Evolutionary conservation across 2,113 vertebrate genomes (phyloP).

Genomic region (Paracanthobrama guichenoti): DNA sequence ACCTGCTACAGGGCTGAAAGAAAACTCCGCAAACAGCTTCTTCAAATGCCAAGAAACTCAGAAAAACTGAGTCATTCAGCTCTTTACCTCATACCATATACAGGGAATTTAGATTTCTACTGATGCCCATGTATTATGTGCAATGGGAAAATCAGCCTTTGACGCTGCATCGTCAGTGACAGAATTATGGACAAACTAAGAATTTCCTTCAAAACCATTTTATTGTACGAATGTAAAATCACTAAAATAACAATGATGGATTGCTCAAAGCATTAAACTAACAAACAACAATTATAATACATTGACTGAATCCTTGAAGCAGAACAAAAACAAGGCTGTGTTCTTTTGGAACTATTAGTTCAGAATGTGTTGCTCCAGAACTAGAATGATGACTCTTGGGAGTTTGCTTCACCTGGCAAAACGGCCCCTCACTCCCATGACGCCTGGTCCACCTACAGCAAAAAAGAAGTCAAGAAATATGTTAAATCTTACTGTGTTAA

Average conservation of each 20-base stretch:
- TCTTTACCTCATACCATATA: background rate
- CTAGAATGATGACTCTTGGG: constrained; percentile 58
- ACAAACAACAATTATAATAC: background rate
- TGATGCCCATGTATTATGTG: background rate
- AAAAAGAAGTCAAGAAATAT: background rate
- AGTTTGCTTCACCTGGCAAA: constrained; percentile 85
- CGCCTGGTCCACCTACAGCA: constrained; percentile 71
- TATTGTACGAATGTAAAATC: constrained; percentile 82
- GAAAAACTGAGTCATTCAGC: constrained; percentile 37
- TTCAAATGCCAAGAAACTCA: constrained; percentile 81
- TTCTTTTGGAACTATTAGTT: background rate
- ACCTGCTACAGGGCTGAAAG: constrained; percentile 69
- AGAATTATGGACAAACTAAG: background rate
- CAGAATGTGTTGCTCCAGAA: background rate
- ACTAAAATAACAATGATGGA: constrained; percentile 55
- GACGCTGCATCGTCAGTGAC: background rate
- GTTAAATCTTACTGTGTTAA: background rate
- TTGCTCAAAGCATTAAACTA: constrained; percentile 60
- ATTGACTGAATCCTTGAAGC: constrained; percentile 63
- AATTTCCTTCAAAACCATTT: constrained; percentile 68
- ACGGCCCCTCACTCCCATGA: constrained; percentile 83
- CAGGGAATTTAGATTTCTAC: background rate
- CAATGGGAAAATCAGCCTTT: background rate
- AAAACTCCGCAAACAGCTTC: constrained; percentile 78
- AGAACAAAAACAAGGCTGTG: background rate